Percentiles rank a stretch among this genome's conserved stretches.
These are phyloP conservation scores for Lasioglossum baleicum DNA, from an alignment of 1,140 invertebrate species.

Conservation along the genomic window DNA sequence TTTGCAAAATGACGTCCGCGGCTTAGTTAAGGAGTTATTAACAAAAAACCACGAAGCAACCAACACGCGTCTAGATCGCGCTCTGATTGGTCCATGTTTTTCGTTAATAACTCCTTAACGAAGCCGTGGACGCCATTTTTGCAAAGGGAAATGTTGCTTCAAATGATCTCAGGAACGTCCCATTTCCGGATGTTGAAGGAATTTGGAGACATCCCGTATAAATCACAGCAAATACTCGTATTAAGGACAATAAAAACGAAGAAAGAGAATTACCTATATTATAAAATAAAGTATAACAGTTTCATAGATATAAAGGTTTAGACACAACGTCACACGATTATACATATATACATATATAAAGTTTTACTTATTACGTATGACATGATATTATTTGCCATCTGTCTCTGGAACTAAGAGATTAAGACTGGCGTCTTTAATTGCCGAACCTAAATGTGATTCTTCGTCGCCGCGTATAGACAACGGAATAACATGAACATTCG, in stretches of 20 bases:
- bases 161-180: no score
- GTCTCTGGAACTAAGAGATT: slow-evolving; percentile 84
- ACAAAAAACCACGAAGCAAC: no score
- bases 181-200: no score
- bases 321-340: background rate
- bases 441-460: slow-evolving; percentile 84
- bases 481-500: slow-evolving; percentile 76
- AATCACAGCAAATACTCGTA: slow-evolving; percentile 23
- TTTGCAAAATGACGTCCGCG: no score
- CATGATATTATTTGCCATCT: slow-evolving; percentile 25
- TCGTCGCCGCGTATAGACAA: slow-evolving; percentile 88
- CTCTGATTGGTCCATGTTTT: no score
- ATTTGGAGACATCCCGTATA: background rate
- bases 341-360: slow-evolving; percentile 10
- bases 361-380: background rate
- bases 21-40: no score
- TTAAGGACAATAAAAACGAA: slow-evolving; percentile 53
- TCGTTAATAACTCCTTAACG: no score
- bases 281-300: slow-evolving; percentile 47
- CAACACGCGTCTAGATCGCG: no score
- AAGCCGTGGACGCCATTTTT: no score
- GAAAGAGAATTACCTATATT: slow-evolving; percentile 33
- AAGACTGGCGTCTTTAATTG: slow-evolving; percentile 82
- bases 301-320: slow-evolving; percentile 6
- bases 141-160: no score